Evolutionary conservation across 2,888 invertebrate genomes (phyloP), one percentile per base, ranked within the genome.

Genomic region (Frankliniella fusca): DNA sequence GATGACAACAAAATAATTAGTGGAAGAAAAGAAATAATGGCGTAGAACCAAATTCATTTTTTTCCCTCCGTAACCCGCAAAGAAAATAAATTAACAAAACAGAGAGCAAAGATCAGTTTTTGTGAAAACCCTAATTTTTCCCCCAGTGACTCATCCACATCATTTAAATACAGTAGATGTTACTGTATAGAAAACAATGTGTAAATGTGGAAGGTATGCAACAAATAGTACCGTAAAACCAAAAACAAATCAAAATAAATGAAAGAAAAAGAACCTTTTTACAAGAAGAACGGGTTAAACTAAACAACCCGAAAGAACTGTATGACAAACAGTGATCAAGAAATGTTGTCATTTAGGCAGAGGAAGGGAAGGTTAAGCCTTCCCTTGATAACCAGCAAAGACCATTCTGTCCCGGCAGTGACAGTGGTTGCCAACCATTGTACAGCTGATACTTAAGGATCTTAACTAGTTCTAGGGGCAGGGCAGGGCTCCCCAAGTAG

Each of bases 341-440:
- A 65, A 81, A 0, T 38, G 82, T 84, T 80, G 83, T 84, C 9
- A 49, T 11, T 38, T 80, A 80, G 10, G 48, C 80, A 54, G 18
- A 7, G 54, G 54, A 2, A 54, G 18, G 54, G 54, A 54, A 7
- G 18, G 18, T 54, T 18, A 54, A 54, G 18, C 15, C 18, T 54
- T 5, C 18, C 1, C 54, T 54, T 54, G 54, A 54, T 3, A 54
- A 54, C 8, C 54, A 2, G 50, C 15, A 20, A 12, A 61, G 18
- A 61, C n/a, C 10, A 18, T 61, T 61, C 61, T 5, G 5, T 38
- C 61, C 61, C 61, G 15, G 20, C 18, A 20, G 61, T 61, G 61
- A 61, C 61, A 61, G 61, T 61, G 61, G 15, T 54, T 12, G 54
- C 15, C 12, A 7, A 54, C 54, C 54, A 54, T 2, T 38, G 38